A percentile compares a stretch with the other conserved stretches of the same genome.
Conservation (phyloP, 2,888 invertebrate species). For the Agrochola lota region DNA sequence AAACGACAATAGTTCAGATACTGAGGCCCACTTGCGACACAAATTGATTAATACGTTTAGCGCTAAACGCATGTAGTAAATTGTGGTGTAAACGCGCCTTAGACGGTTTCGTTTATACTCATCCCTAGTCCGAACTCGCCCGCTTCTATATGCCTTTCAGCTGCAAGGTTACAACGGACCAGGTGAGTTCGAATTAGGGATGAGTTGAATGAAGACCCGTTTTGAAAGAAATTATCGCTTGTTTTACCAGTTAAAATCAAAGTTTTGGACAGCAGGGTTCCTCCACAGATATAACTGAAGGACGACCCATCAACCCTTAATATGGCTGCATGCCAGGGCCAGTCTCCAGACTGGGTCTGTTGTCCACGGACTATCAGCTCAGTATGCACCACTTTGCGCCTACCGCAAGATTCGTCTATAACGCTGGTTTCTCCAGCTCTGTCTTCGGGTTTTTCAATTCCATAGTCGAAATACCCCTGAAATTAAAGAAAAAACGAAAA, state of each 20-base stretch:
- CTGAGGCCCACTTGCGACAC: no score
- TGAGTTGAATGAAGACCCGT: no score
- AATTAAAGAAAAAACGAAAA: not conserved
- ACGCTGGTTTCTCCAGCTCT: not conserved
- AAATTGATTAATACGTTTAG: no score
- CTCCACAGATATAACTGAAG: conserved; percentile 80
- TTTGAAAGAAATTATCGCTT: no score
- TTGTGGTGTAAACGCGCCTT: no score
- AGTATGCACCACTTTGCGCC: conserved; percentile 73
- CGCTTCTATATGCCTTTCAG: no score
- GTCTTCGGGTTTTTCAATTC: not conserved
- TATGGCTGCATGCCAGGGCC: conserved; percentile 85
- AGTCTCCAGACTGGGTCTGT: conserved; percentile 80
- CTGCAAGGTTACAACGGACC: no score
- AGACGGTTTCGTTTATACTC: no score
- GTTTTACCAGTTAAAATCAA: conserved; percentile 77
- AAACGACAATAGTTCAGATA: no score
- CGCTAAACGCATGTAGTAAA: no score
- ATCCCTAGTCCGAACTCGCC: no score
- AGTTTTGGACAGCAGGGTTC: conserved; percentile 76
- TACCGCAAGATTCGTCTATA: conserved; percentile 71
- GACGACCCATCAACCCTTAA: conserved; percentile 46
- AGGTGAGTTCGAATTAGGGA: no score
- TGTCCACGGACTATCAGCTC: conserved; percentile 78
- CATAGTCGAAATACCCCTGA: not conserved